phyloP scores from a whole-genome alignment of 2,797 vertebrate genomes.

The Tenualosa ilisha region DNA sequence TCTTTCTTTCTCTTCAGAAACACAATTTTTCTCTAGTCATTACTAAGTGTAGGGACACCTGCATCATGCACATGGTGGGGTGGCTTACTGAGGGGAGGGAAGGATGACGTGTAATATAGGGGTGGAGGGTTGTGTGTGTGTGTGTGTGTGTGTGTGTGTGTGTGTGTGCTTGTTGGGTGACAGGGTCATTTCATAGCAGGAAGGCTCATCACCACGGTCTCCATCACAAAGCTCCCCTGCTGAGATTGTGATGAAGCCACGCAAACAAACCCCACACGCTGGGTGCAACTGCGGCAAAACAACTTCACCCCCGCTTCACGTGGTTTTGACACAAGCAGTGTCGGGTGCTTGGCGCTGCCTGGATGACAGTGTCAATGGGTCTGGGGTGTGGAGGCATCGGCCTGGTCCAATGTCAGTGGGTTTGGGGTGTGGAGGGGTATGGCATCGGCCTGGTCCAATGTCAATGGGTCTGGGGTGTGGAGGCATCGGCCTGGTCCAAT shows the following conservation, averaged over 20 bases:
- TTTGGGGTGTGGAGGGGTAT: too few species aligned
- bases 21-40: neutral
- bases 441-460: too few species aligned
- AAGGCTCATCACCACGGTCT: neutral
- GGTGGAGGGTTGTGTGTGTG: too few species aligned
- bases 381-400: too few species aligned
- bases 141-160: neutral
- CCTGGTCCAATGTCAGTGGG: too few species aligned
- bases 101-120: neutral
- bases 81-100: neutral
- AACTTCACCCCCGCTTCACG: neutral
- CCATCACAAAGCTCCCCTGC: conserved; percentile 1
- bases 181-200: neutral
- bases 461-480: too few species aligned
- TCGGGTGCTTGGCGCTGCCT: neutral
- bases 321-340: neutral
- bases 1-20: neutral
- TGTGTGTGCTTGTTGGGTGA: neutral
- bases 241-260: neutral
- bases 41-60: neutral
- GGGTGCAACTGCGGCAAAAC: neutral
- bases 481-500: too few species aligned
- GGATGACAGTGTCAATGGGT: too few species aligned
- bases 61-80: neutral
- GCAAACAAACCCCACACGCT: neutral